These are phyloP conservation scores for Barbus barbus DNA, from an alignment of 2,113 vertebrate species.

Conservation along the genomic window DNA sequence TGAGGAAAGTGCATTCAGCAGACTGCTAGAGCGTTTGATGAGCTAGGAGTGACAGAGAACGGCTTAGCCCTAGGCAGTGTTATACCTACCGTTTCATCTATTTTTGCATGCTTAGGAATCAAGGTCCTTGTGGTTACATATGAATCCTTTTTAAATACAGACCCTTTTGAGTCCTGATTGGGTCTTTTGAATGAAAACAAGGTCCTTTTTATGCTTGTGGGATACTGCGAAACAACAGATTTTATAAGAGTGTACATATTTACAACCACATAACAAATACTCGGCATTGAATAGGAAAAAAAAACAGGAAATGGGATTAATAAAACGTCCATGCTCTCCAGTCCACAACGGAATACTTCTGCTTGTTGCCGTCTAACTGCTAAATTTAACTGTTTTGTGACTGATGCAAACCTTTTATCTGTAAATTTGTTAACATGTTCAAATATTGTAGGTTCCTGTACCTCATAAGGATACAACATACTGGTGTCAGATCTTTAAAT, in stretches of 20 bases:
- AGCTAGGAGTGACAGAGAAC: conserved; percentile 4
- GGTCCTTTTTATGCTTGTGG: neutral
- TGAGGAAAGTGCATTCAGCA: conserved; percentile 68
- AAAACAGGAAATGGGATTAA: conserved; percentile 17
- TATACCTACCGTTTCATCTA: conserved; percentile 20
- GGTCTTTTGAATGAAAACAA: conserved; percentile 15
- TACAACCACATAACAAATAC: conserved; percentile 25
- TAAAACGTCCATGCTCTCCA: conserved; percentile 3
- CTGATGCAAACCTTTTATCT: neutral
- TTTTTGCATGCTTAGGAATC: conserved; percentile 18
- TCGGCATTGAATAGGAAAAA: neutral
- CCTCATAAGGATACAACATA: conserved; percentile 87
- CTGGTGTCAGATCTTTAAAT: conserved; percentile 89
- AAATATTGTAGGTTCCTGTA: conserved; percentile 84
- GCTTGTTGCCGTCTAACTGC: neutral
- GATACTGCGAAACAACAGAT: conserved; percentile 20
- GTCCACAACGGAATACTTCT: neutral
- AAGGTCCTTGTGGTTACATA: conserved; percentile 8
- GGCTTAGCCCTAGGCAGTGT: neutral
- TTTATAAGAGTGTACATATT: conserved; percentile 29
- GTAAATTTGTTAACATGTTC: conserved; percentile 60
- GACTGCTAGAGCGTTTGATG: conserved; percentile 17
- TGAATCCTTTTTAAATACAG: conserved; percentile 21
- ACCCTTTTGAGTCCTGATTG: neutral
- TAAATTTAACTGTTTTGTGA: neutral